phyloP scores from a whole-genome alignment of 37 sponge, comb jelly and placozoan species.

The Eunapius fragilis region DNA sequence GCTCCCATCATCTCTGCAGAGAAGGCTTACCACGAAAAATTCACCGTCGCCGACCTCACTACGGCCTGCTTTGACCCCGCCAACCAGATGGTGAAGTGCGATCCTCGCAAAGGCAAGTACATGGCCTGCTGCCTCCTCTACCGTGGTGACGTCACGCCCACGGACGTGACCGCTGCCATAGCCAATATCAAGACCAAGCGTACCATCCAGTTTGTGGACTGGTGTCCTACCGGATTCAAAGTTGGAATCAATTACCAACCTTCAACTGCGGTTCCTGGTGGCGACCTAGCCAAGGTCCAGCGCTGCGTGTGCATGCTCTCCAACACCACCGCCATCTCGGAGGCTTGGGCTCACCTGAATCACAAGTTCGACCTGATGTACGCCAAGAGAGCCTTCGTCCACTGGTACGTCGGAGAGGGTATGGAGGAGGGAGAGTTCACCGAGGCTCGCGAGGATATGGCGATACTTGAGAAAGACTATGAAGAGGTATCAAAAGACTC shows the following conservation, averaged over 20 bases:
- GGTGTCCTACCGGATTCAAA: conserved; percentile 99
- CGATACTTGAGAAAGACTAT: conserved; percentile 94
- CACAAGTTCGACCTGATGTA: conserved; percentile 99
- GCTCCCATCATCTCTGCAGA: conserved; percentile 97
- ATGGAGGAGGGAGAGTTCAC: conserved; percentile 99
- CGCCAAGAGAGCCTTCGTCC: conserved; percentile 98
- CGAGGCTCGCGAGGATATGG: conserved; percentile 96
- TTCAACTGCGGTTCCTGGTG: conserved; percentile 90
- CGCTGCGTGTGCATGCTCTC: conserved; percentile 96
- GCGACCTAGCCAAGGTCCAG: conserved; percentile 96
- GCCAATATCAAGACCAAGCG: conserved; percentile 97
- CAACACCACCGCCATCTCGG: conserved; percentile 98
- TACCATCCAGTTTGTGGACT: conserved; percentile 96
- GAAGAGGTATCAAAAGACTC: conserved; percentile 83
- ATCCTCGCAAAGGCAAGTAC: conserved; percentile 98
- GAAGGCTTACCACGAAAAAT: conserved; percentile 97
- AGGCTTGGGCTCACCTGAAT: conserved; percentile 98
- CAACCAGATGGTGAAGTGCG: conserved; percentile 99
- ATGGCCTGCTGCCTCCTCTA: conserved; percentile 98
- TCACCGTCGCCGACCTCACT: conserved; percentile 89
- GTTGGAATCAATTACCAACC: conserved; percentile 99
- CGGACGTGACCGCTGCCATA: conserved; percentile 96
- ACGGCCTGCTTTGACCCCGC: conserved; percentile 95
- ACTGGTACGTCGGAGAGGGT: conserved; percentile 99
- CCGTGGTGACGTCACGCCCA: conserved; percentile 97